Conservation (phyloP, 2,113 vertebrate species). For the Mola mola region DNA sequence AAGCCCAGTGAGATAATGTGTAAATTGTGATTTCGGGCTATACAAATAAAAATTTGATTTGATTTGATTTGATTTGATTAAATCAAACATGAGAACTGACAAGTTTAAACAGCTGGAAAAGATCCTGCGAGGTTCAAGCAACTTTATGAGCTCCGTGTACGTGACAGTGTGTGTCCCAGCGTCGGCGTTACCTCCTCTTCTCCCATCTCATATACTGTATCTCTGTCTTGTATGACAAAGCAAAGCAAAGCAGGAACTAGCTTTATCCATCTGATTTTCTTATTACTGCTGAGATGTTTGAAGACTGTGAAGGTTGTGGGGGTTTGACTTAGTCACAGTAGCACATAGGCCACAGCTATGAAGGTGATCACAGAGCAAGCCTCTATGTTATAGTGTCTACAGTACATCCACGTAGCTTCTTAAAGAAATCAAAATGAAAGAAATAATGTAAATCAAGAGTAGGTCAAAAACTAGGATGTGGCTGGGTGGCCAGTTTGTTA, state of each 20-base stretch:
- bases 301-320: constrained; percentile 24
- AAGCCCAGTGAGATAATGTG: too few species aligned
- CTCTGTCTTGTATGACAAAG: constrained; percentile 55
- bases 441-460: not conserved
- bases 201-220: constrained; percentile 35
- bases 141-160: constrained; percentile 7
- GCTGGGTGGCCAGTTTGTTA: too few species aligned
- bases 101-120: constrained; percentile 49
- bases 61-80: too few species aligned
- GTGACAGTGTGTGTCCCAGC: not conserved
- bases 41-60: too few species aligned
- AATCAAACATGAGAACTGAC: constrained; percentile 32
- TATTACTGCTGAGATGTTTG: constrained; percentile 45
- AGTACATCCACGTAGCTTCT: too few species aligned
- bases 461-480: too few species aligned
- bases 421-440: not conserved
- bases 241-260: constrained; percentile 36
- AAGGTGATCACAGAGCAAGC: not conserved
- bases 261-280: constrained; percentile 58
- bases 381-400: too few species aligned
- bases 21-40: too few species aligned
- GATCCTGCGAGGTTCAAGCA: constrained; percentile 15
- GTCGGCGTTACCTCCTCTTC: not conserved
- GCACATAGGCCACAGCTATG: not conserved
- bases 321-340: constrained; percentile 59